Evolutionary conservation across 2,797 vertebrate genomes (phyloP), one percentile per base, ranked within the genome.

Genomic region (Typhlichthys subterraneus): DNA sequence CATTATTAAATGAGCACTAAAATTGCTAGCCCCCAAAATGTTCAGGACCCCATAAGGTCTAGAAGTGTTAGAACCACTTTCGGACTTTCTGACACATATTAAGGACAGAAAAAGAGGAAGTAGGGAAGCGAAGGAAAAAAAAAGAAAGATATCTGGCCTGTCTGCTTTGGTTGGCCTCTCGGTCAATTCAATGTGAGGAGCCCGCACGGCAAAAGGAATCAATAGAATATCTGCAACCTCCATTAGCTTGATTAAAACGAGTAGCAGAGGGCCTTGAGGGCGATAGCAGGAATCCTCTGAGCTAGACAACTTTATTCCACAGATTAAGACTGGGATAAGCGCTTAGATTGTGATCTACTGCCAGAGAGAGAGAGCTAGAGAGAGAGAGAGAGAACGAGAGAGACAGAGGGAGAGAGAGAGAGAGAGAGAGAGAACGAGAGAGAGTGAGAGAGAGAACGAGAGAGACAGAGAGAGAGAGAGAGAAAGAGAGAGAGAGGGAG

Each of bases 221-320:
- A 94, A 95, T 95, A 94, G 90, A 45, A 91, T 93, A 92, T 92
- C 92, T 94, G 92, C 91, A 88, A 91, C 82, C 82, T 95, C 95
- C 94, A 96, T 96, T 97, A 97, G 92, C 89, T 91, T 94, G 94
- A 95, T 95, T 94, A 94, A 93, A 94, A 93, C 91, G 86, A 77
- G 66, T 66, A 70, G 70, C 61, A 67, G 76, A 75, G 57, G 79
- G 63, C 56, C 62, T 59, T 3, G 59, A 8, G 81, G 75, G 87
- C 87, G 80, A 79, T 84, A 81, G 83, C 75, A 80, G 82, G 84
- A 86, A 85, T 87, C 89, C 91, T 90, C 86, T 72, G 77, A 80
- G 89, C 87, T 90, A 93, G 92, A 91, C 88, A 92, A 91, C 92
- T 93, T 94, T 91, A 94, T 95, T 94, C 90, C 85, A 79, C 89